phyloP scores from a whole-genome alignment of 2,888 invertebrate genomes.

The Melanargia galathea region DNA sequence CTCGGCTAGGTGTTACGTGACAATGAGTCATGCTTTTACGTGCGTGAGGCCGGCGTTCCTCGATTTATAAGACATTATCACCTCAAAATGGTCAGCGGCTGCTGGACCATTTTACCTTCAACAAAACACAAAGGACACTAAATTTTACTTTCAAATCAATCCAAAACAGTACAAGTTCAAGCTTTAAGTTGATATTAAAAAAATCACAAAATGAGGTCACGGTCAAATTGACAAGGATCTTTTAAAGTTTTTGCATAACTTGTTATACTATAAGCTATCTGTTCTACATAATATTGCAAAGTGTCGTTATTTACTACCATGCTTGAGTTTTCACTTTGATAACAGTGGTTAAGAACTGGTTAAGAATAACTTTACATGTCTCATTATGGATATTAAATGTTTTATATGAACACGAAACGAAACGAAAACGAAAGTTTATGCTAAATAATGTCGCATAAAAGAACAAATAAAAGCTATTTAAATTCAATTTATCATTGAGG shows the following conservation, averaged over 20 bases:
- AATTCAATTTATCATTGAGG: not conserved
- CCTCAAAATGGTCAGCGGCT: too few relatives aligned
- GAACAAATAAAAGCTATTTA: not conserved
- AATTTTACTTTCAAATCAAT: not conserved
- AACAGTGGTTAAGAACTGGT: too few relatives aligned
- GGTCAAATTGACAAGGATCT: not conserved
- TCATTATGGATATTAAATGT: too few relatives aligned
- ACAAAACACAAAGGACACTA: not conserved
- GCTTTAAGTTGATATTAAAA: not conserved
- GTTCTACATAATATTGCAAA: not conserved
- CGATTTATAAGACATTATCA: too few relatives aligned
- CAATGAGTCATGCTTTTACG: too few relatives aligned
- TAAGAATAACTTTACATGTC: not conserved
- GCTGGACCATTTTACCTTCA: too few relatives aligned
- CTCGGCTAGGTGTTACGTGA: too few relatives aligned
- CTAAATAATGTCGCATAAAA: not conserved
- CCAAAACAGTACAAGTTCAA: not conserved
- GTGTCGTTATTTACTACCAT: not conserved
- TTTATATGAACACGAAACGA: too few relatives aligned
- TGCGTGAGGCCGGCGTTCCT: too few relatives aligned
- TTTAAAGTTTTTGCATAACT: not conserved
- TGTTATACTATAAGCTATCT: not conserved
- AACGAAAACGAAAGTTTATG: not conserved
- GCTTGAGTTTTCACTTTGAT: not conserved
- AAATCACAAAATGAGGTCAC: not conserved